Percentiles rank a stretch among this genome's conserved stretches.
phyloP scores from a whole-genome alignment of 64 coral and sea anemone species.

The Pocillopora verrucosa region DNA sequence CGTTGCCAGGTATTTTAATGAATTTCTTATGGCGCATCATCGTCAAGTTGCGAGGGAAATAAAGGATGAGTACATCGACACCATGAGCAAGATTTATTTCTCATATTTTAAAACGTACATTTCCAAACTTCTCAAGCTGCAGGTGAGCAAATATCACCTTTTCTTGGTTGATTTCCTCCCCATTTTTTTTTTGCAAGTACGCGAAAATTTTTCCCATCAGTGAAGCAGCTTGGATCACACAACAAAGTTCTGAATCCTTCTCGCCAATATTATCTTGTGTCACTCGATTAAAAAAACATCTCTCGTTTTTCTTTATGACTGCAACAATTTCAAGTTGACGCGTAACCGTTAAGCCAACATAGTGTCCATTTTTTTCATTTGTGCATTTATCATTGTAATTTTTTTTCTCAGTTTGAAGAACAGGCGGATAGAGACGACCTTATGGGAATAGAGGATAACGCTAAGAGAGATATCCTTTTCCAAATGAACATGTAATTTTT shows the following conservation, averaged over 20 bases:
- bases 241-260: too few species aligned
- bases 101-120: conserved; percentile 98
- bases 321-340: too few species aligned
- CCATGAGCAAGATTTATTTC: conserved; percentile 98
- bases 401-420: conserved; percentile 78
- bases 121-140: conserved; percentile 82
- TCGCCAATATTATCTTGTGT: too few species aligned
- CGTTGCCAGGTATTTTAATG: conserved; percentile 89
- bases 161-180: too few species aligned
- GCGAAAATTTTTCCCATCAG: too few species aligned
- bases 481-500: neutral
- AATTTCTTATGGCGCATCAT: conserved; percentile 94
- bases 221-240: too few species aligned
- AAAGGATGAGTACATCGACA: conserved; percentile 93
- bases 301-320: too few species aligned
- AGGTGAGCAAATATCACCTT: conserved; percentile 33
- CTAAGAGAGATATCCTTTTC: conserved; percentile 88
- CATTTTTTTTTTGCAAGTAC: too few species aligned
- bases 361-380: too few species aligned
- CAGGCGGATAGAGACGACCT: conserved; percentile 90
- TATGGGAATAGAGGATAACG: conserved; percentile 97
- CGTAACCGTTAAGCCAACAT: too few species aligned
- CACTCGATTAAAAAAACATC: too few species aligned
- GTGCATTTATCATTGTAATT: neutral
- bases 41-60: conserved; percentile 96